A percentile compares a stretch with the other conserved stretches of the same genome.
Evolutionary conservation across 2,888 invertebrate species (phyloP).

Genomic region (Cephus pulcher): DNA sequence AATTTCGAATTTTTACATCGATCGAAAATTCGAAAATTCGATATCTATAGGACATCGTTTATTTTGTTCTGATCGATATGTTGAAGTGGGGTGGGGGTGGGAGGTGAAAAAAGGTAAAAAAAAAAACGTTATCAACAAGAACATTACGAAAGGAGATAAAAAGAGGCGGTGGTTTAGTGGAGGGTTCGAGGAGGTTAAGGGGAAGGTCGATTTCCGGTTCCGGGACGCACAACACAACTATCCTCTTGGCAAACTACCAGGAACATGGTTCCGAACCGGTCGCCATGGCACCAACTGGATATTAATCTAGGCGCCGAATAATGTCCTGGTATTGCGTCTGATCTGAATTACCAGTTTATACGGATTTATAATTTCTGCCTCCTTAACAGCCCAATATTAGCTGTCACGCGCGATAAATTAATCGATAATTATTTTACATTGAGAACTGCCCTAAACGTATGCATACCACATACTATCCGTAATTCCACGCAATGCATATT

Average conservation of each 20-base stretch:
- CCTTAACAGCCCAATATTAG: background rate
- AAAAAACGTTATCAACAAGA: background rate
- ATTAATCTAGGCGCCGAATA: slow-evolving; percentile 55
- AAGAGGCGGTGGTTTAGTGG: background rate
- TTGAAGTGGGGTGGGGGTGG: background rate
- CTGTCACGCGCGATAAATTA: background rate
- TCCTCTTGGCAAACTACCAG: slow-evolving; percentile 56
- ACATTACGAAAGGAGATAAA: background rate
- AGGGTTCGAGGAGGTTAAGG: slow-evolving; percentile 8
- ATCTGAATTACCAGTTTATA: background rate
- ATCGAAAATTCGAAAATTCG: background rate
- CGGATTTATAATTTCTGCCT: background rate
- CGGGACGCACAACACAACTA: slow-evolving; percentile 45
- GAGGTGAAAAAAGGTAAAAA: background rate
- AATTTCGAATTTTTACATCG: background rate
- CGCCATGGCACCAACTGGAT: slow-evolving; percentile 48
- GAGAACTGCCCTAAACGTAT: background rate
- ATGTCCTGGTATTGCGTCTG: slow-evolving; percentile 32
- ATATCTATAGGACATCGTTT: background rate
- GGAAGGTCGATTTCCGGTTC: slow-evolving; percentile 43
- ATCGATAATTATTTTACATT: background rate
- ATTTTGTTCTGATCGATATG: background rate
- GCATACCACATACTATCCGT: background rate
- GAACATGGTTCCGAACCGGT: slow-evolving; percentile 44
- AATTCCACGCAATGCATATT: background rate